phyloP scores from a whole-genome alignment of 2,888 invertebrate species.

The Chrysolina americana region DNA sequence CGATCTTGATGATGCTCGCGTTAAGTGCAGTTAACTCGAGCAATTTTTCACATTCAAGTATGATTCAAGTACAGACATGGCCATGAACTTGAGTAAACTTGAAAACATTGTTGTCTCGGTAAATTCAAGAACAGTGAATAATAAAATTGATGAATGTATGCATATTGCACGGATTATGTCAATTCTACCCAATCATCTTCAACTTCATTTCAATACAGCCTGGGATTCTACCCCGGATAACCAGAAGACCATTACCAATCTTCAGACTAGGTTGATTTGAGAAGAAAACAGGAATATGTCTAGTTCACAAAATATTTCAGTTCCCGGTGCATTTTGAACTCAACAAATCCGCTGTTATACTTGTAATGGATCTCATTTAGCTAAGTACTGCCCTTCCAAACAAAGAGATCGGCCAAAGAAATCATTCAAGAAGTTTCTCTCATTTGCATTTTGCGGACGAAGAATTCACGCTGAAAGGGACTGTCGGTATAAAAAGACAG shows the following conservation, averaged over 20 bases:
- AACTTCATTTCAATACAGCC: slow-evolving; percentile 13
- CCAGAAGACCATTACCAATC: not conserved
- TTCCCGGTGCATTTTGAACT: not conserved
- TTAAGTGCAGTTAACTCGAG: slow-evolving; percentile 2
- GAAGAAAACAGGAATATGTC: not conserved
- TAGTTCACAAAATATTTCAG: not conserved
- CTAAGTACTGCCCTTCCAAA: not conserved
- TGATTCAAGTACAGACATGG: not conserved
- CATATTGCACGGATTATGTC: slow-evolving; percentile 17
- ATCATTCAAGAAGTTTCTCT: slow-evolving; percentile 4
- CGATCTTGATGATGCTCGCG: slow-evolving; percentile 20
- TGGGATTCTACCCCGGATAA: not conserved
- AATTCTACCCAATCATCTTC: not conserved
- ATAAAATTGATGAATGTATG: slow-evolving; percentile 10
- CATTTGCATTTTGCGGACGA: not conserved
- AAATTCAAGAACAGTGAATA: slow-evolving; percentile 1
- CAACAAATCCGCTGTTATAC: slow-evolving; percentile 5
- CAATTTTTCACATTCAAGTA: slow-evolving; percentile 4
- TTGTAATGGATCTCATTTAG: slow-evolving; percentile 8
- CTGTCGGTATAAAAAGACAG: no score
- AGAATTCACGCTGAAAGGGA: slow-evolving; percentile 7
- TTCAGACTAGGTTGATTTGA: slow-evolving; percentile 17
- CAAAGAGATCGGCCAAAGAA: not conserved
- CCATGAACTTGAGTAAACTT: not conserved
- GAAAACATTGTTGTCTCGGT: slow-evolving; percentile 10